Evolutionary conservation across 2,113 vertebrate species (phyloP), one percentile per base, ranked within the genome.

Genomic region (Pseudolaguvia tuberculata): DNA sequence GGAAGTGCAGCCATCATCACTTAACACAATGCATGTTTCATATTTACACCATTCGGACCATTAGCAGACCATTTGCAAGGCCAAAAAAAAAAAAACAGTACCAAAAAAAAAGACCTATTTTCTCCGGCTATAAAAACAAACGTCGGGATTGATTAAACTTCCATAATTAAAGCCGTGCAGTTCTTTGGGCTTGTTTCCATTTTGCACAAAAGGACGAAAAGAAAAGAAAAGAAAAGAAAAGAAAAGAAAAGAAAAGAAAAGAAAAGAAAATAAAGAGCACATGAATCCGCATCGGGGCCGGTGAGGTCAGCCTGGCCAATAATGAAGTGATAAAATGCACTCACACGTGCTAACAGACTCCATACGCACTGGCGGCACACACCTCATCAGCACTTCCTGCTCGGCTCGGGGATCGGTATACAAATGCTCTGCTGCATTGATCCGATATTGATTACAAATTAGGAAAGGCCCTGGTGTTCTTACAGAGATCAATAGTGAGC

Each of bases 391-490:
- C 81, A 84, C 81, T 85, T 84, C 86, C 84, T 76, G 83, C 84
- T 86, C 81, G 71, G 84, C 73, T 81, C 73, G 71, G 77, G 79
- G 81, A 80, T 80, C 77, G 83, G 75, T 81, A 82, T 83, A 85
- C 79, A 78, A 83, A 83, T 76, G 81, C 78, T 78, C 63, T 56
- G 61, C 45, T 35, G 57, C 86, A 91, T 89, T 85, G 89, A 91
- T 88, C 84, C 82, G 77, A 52, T 83, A 91, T 91, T 86, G 89
- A 91, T 91, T 91, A 84, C 82, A 86, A 85, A 89, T 91, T 91
- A 90, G 85, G 87, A 84, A 85, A 85, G 85, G 84, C 80, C 89
- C 86, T 85, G 86, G 86, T 87, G 87, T 88, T 83, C 69, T 79
- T 83, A 85, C 83, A 80, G 70, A 79, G 85, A 80, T 83, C 88